Evolutionary conservation across 2,113 vertebrate genomes (phyloP).

Genomic region (Antechinus stuartii): DNA sequence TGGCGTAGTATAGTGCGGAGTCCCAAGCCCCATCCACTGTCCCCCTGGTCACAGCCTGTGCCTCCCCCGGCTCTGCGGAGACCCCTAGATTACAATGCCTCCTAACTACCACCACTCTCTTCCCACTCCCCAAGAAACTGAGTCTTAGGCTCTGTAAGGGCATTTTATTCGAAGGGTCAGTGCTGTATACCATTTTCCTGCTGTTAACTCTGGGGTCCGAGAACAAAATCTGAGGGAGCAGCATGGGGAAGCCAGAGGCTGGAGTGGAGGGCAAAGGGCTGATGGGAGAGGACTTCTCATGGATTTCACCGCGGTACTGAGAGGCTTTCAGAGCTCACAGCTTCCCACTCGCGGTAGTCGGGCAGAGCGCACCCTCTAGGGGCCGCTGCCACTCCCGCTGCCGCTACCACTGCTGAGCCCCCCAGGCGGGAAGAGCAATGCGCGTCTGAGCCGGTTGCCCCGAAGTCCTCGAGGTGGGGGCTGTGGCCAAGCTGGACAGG

Average conservation of each 20-base stretch:
- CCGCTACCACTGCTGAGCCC: slow-evolving; percentile 57
- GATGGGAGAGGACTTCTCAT: neutral
- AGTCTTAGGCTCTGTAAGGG: neutral
- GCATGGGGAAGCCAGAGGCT: neutral
- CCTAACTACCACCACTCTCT: neutral
- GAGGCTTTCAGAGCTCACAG: neutral
- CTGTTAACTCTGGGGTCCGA: neutral
- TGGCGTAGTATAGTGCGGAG: neutral
- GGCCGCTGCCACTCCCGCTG: slow-evolving; percentile 60
- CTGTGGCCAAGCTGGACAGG: neutral
- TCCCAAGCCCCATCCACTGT: neutral
- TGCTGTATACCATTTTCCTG: neutral
- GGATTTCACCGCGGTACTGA: neutral
- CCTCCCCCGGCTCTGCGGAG: neutral
- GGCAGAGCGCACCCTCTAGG: slow-evolving; percentile 24
- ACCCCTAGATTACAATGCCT: neutral
- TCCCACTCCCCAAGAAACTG: slow-evolving; percentile 15
- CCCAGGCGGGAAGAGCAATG: neutral
- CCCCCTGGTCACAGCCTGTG: neutral
- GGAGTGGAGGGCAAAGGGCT: neutral
- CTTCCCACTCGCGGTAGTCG: neutral
- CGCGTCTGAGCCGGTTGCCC: neutral
- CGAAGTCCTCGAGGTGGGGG: neutral
- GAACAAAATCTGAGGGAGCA: neutral
- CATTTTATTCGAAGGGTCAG: slow-evolving; percentile 56